Conservation (phyloP, 2,888 invertebrate species). For the Stenotaenia linearis region DNA sequence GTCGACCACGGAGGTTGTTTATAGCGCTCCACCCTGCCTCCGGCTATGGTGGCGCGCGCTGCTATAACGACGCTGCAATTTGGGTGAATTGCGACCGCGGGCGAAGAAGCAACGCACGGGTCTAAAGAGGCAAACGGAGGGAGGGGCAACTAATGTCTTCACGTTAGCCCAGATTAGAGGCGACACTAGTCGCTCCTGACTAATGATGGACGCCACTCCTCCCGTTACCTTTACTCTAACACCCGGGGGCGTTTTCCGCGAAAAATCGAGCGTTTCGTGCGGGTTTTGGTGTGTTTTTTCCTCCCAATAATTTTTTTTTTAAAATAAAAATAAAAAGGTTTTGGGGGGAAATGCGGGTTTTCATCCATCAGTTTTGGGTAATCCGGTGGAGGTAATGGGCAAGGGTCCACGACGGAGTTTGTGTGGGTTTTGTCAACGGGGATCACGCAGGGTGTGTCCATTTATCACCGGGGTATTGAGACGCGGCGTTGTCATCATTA, state of each 20-base stretch:
- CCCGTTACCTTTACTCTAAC: background rate
- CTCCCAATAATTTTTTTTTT: background rate
- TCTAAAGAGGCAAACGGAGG: background rate
- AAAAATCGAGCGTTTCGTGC: background rate
- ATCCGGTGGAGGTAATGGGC: background rate
- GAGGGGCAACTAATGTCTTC: conserved; percentile 24
- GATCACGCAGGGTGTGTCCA: conserved; percentile 3
- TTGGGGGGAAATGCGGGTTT: background rate
- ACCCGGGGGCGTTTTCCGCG: background rate
- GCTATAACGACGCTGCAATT: conserved; percentile 27
- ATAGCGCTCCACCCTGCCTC: conserved; percentile 19
- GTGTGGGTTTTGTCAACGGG: background rate
- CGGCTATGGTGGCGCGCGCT: conserved; percentile 17
- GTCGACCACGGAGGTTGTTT: conserved; percentile 15
- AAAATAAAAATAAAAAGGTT: background rate
- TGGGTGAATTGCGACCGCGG: conserved; percentile 27
- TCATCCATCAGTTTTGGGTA: background rate
- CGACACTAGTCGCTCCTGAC: conserved; percentile 21
- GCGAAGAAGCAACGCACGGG: conserved; percentile 16
- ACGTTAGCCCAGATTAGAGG: conserved; percentile 30
- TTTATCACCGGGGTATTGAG: conserved; percentile 5
- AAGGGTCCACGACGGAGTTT: background rate
- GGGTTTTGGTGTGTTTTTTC: background rate
- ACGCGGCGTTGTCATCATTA: conserved; percentile 2
- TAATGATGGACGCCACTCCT: conserved; percentile 26